Conservation (phyloP, 2,113 vertebrate species). For the Garra rufa region DNA sequence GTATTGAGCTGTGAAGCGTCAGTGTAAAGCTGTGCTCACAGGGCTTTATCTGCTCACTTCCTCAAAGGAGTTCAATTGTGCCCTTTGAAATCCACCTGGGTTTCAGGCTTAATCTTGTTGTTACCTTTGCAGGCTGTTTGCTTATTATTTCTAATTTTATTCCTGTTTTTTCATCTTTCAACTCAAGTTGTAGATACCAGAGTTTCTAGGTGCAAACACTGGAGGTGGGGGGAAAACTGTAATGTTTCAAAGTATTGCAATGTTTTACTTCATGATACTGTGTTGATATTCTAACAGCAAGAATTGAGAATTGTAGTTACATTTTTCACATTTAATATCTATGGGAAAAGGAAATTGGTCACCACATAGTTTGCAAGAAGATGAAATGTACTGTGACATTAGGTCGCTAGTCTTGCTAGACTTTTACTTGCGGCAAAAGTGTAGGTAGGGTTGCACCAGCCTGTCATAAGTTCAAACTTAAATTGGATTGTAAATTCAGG, state of each 20-base stretch:
- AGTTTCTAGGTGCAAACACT: slow-evolving; percentile 4
- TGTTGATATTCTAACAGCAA: background rate
- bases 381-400: slow-evolving; percentile 17
- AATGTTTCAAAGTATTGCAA: slow-evolving; percentile 10
- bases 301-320: background rate
- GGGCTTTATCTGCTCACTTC: slow-evolving; percentile 29
- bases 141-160: slow-evolving; percentile 28
- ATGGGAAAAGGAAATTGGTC: background rate
- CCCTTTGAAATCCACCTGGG: slow-evolving; percentile 45
- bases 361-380: background rate
- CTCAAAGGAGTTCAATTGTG: slow-evolving; percentile 21
- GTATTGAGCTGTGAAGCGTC: slow-evolving; percentile 27
- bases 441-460: background rate
- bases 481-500: background rate
- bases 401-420: background rate
- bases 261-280: background rate
- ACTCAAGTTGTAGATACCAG: background rate
- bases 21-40: slow-evolving; percentile 24
- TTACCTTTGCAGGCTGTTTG: slow-evolving; percentile 22
- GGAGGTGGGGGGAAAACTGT: background rate
- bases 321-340: background rate
- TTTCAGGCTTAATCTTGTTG: slow-evolving; percentile 31
- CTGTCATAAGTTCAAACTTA: background rate
- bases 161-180: background rate
- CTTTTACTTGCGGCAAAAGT: background rate